Percentiles rank a stretch among this genome's conserved stretches.
phyloP scores from a whole-genome alignment of 2,888 invertebrate species.

The Yponomeuta cagnagella region DNA sequence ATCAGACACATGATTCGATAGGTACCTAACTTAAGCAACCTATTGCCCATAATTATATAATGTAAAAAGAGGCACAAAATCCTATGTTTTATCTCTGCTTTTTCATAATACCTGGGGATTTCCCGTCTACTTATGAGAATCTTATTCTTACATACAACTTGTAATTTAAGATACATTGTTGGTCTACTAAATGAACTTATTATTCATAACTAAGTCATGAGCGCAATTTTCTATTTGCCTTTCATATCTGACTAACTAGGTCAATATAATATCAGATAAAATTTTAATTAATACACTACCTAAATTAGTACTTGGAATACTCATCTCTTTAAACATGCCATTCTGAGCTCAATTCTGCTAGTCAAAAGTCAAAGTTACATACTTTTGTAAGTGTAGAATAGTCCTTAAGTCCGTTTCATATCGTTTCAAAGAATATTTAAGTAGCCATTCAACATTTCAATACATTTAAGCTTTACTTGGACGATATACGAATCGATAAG shows the following conservation, averaged over 20 bases:
- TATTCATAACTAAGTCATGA: conserved; percentile 59
- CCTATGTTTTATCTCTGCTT: no score
- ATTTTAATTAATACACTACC: conserved; percentile 43
- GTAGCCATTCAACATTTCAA: no score
- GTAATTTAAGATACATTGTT: neutral
- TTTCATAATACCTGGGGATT: no score
- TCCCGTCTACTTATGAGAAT: no score
- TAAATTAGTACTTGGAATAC: conserved; percentile 36
- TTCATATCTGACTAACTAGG: conserved; percentile 55
- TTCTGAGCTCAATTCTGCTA: neutral
- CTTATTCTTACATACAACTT: no score
- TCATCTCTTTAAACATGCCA: neutral
- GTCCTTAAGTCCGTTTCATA: no score
- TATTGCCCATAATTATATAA: no score
- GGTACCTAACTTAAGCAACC: no score
- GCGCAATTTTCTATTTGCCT: conserved; percentile 68
- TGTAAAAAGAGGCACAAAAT: no score
- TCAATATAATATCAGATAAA: neutral
- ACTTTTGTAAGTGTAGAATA: neutral
- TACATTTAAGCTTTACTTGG: neutral
- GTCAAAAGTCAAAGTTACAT: neutral
- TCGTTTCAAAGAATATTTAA: no score
- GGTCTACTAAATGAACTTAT: neutral
- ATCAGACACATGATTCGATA: no score
- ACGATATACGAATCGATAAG: neutral